Conservation (phyloP, 2,113 vertebrate species). For the Gopherus evgoodei region DNA sequence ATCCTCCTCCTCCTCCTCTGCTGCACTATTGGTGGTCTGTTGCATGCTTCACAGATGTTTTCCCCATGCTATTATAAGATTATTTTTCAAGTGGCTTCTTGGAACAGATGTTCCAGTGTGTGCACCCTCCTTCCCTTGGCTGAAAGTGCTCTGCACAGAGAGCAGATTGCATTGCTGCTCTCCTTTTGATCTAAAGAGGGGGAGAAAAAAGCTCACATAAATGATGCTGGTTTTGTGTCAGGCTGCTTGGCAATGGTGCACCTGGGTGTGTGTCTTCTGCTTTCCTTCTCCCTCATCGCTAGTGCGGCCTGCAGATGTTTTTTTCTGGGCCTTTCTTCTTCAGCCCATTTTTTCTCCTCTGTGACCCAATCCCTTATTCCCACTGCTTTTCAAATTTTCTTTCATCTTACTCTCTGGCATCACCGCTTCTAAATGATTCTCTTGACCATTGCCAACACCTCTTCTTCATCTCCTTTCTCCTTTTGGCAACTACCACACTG, state of each 20-base stretch:
- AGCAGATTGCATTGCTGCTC: conserved; percentile 76
- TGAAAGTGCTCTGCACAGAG: conserved; percentile 66
- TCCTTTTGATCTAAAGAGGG: conserved; percentile 76
- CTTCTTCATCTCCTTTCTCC: conserved; percentile 37
- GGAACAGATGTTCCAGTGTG: conserved; percentile 82
- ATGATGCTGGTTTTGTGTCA: conserved; percentile 52
- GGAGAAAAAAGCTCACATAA: conserved; percentile 60
- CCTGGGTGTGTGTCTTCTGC: conserved; percentile 73
- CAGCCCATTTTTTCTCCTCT: conserved; percentile 60
- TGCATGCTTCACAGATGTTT: conserved; percentile 83
- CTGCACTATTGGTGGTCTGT: conserved; percentile 80
- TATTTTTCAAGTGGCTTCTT: conserved; percentile 83
- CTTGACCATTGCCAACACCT: conserved; percentile 27
- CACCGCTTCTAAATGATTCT: conserved; percentile 42
- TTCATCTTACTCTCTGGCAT: conserved; percentile 50
- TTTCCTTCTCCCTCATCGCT: conserved; percentile 68
- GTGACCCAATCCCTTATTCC: conserved; percentile 54
- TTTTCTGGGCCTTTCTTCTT: conserved; percentile 63
- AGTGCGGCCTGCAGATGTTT: conserved; percentile 75
- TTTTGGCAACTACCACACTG: conserved; percentile 8
- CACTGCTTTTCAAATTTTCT: conserved; percentile 47
- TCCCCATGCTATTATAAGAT: conserved; percentile 78
- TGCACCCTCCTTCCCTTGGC: conserved; percentile 66
- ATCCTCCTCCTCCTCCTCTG: conserved; percentile 63
- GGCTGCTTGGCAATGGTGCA: conserved; percentile 73